Base-by-base conservation (phyloP, 2,113 vertebrate species). In the Alethe diademata region DNA sequence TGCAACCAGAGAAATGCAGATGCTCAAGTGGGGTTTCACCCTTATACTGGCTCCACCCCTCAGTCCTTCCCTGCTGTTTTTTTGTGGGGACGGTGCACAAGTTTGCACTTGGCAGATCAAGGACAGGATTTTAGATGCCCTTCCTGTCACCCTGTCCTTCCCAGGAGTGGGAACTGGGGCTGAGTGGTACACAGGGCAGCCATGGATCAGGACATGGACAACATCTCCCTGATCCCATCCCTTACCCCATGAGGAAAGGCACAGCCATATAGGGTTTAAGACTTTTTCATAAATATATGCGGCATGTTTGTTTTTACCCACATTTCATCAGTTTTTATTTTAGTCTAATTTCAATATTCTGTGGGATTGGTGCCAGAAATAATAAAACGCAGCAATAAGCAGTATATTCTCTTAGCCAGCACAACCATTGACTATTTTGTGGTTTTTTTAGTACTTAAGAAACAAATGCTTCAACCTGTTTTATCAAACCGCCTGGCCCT, bases 401-500 rank as follows among this genome's bases (percentile, higher is more conserved):
- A 0, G 61, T 61, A 19, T 57, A 45, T 66, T 45, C 18, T 85
- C 45, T 35, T 65, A 79, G 29, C 45, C 78, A 75, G 51, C 23
- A 40, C 45, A 74, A 20, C 29, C 18, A 47, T 25, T 11, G 1
- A 42, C n/a, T 67, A 4, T 14, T 73, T 47, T 24, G 23, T 6
- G 4, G 1, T 11, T 28, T 61, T 65, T 64, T 71, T 20, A 62
- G 42, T 62, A 3, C 53, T 93, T 78, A n/a, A 80, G 82, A 94
- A 90, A 75, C 33, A 86, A 95, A 78, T 78, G n/a, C 56, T 90
- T 86, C 88, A 80, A 25, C 94, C 25, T 83, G 69, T 80, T 95
- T 83, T 73, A 73, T 58, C 69, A 93, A 78, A 78, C 78, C 31
- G 70, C 66, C 85, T 78, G 69, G 53, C 48, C 80, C 67, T 94